Base-by-base conservation (phyloP, 2,797 vertebrate genomes). In the Huso huso region DNA sequence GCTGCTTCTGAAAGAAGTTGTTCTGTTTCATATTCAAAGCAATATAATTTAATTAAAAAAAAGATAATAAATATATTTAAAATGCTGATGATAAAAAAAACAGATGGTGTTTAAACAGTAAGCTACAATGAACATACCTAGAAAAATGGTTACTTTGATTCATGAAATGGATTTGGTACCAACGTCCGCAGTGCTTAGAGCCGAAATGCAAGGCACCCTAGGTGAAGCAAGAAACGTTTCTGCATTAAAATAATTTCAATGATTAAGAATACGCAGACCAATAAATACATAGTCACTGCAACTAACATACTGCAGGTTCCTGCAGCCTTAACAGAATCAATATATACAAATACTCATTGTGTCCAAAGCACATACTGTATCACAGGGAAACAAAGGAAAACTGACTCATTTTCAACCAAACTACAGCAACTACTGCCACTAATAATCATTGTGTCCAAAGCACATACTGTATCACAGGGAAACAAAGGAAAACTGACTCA, bases 261-360 rank as follows among this genome's bases (percentile, higher is more conserved):
- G 37, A 37, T 37, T 37, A 37, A 37, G 37, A 37, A 74, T 73
- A 77, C 6, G 64, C 62, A 76, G 77, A 81, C 73, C 81, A 87
- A 88, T 87, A 87, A 88, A 85, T 85, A 87, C 55, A 58, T 13
- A 72, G 75, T 83, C 76, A 82, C 74, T 71, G 76, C 80, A 80
- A 70, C 81, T 77, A 75, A 69, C 75, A 71, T 51, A 37, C 37
- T 76, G 72, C 49, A 77, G 81, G 80, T 82, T 84, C 79, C 83
- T 65, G 77, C 87, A 78, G 82, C 76, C 79, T 76, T 79, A 79
- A 79, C 68, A 12, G 66, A 55, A 74, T 76, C 79, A 82, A 79
- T 66, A 88, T 83, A 88, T 81, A 88, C 83, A 88, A 72, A 88
- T 69, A 85, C 73, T 72, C 77, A 11, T 37, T 37, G 37, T 37